Conservation (phyloP, 2,113 vertebrate species). For the Sus scrofa region DNA sequence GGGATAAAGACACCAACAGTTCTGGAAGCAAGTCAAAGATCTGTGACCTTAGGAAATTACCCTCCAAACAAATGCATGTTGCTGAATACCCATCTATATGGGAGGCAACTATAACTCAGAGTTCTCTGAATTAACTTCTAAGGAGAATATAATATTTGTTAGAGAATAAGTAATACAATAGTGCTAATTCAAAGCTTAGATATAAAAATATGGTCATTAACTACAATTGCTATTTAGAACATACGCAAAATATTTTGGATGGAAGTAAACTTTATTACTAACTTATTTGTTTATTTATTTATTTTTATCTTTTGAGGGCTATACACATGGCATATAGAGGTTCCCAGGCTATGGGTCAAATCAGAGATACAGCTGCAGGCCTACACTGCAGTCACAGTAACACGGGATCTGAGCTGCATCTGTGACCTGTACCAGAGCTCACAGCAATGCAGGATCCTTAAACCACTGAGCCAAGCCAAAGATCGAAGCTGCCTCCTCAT, state of each 20-base stretch:
- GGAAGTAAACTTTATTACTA: neutral
- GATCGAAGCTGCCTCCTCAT: no score
- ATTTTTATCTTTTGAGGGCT: no score
- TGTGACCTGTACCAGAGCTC: no score
- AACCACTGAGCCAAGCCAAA: no score
- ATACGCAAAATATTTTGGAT: neutral
- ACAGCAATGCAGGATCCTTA: no score
- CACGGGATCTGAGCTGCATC: no score
- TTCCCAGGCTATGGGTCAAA: no score
- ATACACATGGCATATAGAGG: no score
- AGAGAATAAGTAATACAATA: neutral
- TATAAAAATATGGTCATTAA: conserved; percentile 4
- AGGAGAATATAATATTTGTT: neutral
- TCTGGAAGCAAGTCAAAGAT: neutral
- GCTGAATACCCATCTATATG: neutral
- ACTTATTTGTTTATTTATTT: no score
- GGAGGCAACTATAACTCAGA: neutral
- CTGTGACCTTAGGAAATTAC: neutral
- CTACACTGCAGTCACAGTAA: no score
- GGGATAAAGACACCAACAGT: neutral
- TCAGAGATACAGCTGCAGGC: no score
- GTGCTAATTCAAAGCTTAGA: neutral
- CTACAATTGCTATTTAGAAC: neutral
- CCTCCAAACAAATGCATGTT: neutral
- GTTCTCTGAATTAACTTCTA: neutral